Evolutionary conservation across 2,888 invertebrate species (phyloP), one percentile per base, ranked within the genome.

Genomic region (Pseudococcus longispinus): DNA sequence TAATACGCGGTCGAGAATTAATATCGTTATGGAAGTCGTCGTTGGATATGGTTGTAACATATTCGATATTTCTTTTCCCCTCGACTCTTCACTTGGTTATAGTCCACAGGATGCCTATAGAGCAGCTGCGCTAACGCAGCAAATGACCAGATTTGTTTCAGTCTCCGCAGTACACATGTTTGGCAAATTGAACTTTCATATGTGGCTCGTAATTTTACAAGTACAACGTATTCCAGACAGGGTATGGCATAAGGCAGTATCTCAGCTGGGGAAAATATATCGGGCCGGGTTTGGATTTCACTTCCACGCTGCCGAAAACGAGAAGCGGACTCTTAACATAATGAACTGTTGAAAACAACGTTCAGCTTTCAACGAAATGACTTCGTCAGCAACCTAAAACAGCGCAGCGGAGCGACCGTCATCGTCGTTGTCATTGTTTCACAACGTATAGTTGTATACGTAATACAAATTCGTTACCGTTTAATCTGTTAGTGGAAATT

Each of bases 401-500:
- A 9, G 8, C 23, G 60, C 23, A 23, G 23, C 23, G 37, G 4
- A 23, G 60, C 9, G 8, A 5, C 60, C 60, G 60, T 60, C 9
- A 23, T 11, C 60, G 60, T 60, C 20, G 20, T 60, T 15, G 23
- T 60, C 60, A 60, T 60, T 60, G 60, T 60, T 60, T 60, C 15
- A 23, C 11, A 23, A 55, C 6, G 55, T 18, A 15, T 46, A 46
- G 46, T 13, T 46, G 13, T 13, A 13, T 46, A 20, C 15, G n/a
- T 46, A 60, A 2, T 23, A 23, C 23, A 60, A 60, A 60, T 60
- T 60, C 60, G 60, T 60, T 60, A 23, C 23, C 60, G 60, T 60
- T 60, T 60, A 60, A 60, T 60, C 60, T 60, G 60, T 60, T 60
- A 60, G 60, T 60, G 23, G 60, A 60, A 60, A 60, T 60, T 60